A percentile compares a stretch with the other conserved stretches of the same genome.
Evolutionary conservation across 2,113 vertebrate genomes (phyloP).

Genomic region (Stercorarius parasiticus): DNA sequence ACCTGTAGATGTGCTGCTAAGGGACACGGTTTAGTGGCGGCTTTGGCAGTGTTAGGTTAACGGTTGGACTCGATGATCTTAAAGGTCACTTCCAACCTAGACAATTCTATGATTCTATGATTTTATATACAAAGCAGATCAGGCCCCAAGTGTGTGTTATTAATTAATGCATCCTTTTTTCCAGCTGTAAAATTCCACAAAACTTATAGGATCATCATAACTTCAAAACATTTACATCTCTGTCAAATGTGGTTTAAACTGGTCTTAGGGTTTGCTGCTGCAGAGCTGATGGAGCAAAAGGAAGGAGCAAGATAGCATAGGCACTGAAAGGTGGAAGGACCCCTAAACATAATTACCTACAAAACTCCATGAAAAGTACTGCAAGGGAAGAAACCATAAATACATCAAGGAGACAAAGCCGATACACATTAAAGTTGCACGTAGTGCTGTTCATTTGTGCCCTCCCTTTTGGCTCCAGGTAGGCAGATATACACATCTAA

Average conservation of each 20-base stretch:
- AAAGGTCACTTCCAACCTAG: background rate
- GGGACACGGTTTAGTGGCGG: background rate
- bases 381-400: background rate
- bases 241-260: background rate
- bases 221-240: background rate
- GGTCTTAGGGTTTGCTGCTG: background rate
- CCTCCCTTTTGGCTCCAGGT: background rate
- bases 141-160: background rate
- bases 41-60: background rate
- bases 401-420: background rate
- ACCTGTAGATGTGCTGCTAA: background rate
- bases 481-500: background rate
- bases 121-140: background rate
- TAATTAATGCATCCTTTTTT: background rate
- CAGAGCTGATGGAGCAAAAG: background rate
- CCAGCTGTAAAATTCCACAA: background rate
- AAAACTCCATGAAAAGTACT: background rate
- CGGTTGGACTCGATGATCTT: background rate
- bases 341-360: background rate
- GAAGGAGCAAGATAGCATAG: background rate
- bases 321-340: background rate
- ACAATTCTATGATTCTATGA: background rate
- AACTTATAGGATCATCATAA: background rate
- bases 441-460: background rate
- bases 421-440: constrained; percentile 3